Conservation (phyloP, 1,140 invertebrate genomes). For the Drosophila hydei region DNA sequence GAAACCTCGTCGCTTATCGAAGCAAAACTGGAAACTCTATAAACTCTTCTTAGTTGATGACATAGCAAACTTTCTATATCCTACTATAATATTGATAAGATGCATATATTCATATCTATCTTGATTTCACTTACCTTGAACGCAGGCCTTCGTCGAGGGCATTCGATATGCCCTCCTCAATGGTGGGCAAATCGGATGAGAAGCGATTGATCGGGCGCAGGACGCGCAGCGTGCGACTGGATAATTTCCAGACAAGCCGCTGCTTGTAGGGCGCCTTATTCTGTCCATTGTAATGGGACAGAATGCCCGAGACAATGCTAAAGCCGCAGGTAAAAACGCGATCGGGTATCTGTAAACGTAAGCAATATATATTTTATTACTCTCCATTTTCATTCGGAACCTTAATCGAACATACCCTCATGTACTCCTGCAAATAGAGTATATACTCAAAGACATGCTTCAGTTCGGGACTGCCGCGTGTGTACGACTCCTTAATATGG, state of each 20-base stretch:
- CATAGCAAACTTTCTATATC: neutral
- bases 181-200: conserved; percentile 89
- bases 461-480: conserved; percentile 77
- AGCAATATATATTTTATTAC: neutral
- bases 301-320: conserved; percentile 86
- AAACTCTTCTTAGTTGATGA: neutral
- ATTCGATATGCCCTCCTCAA: conserved; percentile 86
- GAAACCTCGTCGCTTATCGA: neutral
- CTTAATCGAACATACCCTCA: conserved; percentile 53
- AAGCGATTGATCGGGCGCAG: conserved; percentile 90
- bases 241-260: conserved; percentile 89
- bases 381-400: neutral
- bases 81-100: neutral
- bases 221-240: conserved; percentile 87
- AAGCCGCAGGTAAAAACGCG: conserved; percentile 86
- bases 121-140: conserved; percentile 66
- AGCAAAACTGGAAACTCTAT: neutral
- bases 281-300: conserved; percentile 89
- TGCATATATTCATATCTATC: too few relatives aligned
- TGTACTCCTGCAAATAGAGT: conserved; percentile 82
- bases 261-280: conserved; percentile 89
- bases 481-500: conserved; percentile 83
- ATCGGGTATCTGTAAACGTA: conserved; percentile 86
- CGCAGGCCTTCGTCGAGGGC: conserved; percentile 78
- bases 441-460: conserved; percentile 83